Base-by-base conservation (phyloP, 2,888 invertebrate genomes). In the Hoplodrina ambigua region DNA sequence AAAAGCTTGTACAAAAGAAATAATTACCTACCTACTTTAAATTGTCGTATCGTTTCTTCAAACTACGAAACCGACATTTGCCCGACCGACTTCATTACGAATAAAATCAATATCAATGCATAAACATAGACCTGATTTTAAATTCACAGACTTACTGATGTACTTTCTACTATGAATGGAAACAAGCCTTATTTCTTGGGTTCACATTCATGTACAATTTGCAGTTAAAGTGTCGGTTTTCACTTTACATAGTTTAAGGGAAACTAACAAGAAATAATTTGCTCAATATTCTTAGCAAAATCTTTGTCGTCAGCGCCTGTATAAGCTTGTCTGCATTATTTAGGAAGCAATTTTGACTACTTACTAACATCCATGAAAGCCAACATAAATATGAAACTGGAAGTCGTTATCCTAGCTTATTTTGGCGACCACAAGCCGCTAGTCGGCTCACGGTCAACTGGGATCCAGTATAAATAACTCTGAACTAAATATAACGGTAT, bases 401-500 rank as follows among this genome's bases (percentile, higher is more conserved):
- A 50, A 69, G 15, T 44, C 30, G 2, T 46, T 37, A 58, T 54
- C 41, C 49, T 15, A 11, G 52, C 20, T 60, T 71, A 66, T 62
- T 59, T 41, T 46, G 17, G 54, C n/a, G 60, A 19, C 10, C 49
- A 17, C 33, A 58, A 61, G 3, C 15, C 6, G 10, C 6, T 20
- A 17, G 4, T 25, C 19, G 1, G 17, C 56, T 67, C 68, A 66
- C 60, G 68, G 64, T 75, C 74, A 74, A 62, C 30, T 33, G 65
- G 15, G 30, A 65, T 60, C 59, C 30, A 52, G 37, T 67, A 81
- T 60, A 71, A 72, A 80, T 80, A 82, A 30, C 58, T 53, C 30
- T 6, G 15, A 25, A 57, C 72, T 76, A 75, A 73, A 72, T 63
- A 78, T 78, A 82, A 37, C 20, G 19, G 25, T 19, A 67, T 50